Percentiles rank a stretch among this genome's conserved stretches.
These are phyloP conservation scores for Champsocephalus gunnari DNA, from an alignment of 2,797 vertebrate genomes.

Conservation along the genomic window DNA sequence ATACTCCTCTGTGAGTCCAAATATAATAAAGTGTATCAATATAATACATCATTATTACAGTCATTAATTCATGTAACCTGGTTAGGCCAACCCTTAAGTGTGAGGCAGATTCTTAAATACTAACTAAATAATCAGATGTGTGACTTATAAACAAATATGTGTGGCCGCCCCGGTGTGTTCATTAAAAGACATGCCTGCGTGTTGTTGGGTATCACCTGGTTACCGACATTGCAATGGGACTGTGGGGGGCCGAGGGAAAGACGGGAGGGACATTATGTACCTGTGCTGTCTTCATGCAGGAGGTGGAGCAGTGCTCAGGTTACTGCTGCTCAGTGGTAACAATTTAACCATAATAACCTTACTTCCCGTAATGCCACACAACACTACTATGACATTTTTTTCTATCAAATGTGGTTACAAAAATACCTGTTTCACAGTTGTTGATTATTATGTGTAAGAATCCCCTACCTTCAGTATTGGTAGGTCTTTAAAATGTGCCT, in stretches of 20 bases:
- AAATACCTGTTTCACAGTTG: background rate
- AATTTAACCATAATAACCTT: slow-evolving; percentile 18
- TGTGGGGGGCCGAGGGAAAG: slow-evolving; percentile 36
- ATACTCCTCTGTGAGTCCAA: background rate
- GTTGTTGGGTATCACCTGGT: slow-evolving; percentile 72
- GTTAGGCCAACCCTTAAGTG: background rate
- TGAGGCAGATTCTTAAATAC: slow-evolving; percentile 4
- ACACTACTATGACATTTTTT: slow-evolving; percentile 5
- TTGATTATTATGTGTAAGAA: background rate
- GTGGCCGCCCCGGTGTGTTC: slow-evolving; percentile 46
- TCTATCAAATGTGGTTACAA: background rate
- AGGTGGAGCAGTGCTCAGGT: slow-evolving; percentile 38
- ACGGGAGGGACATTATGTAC: slow-evolving; percentile 41
- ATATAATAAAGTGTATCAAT: background rate
- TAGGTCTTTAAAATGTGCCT: background rate
- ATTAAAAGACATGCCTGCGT: slow-evolving; percentile 47
- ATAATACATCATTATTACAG: background rate
- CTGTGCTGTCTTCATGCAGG: slow-evolving; percentile 22
- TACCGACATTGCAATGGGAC: slow-evolving; percentile 43
- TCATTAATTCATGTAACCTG: too few relatives aligned
- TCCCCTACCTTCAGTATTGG: background rate
- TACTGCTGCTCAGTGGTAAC: slow-evolving; percentile 35
- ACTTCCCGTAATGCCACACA: background rate
- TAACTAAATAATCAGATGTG: slow-evolving; percentile 41
- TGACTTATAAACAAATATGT: slow-evolving; percentile 53